Evolutionary conservation across 1,140 invertebrate species (phyloP).

Genomic region (Drosophila pachea): DNA sequence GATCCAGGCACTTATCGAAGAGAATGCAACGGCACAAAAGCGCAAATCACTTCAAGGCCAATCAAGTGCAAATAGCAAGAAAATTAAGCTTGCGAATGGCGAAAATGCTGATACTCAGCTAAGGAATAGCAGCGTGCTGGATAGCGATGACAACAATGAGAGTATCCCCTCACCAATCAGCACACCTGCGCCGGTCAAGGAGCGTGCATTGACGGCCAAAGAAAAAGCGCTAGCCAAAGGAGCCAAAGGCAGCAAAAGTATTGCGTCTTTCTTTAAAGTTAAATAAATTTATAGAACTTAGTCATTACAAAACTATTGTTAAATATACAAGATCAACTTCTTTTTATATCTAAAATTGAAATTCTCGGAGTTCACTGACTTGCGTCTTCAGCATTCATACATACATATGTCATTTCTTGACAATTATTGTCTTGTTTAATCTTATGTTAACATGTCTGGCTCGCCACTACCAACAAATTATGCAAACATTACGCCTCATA

Average conservation of each 20-base stretch:
- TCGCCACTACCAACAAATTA: conserved; percentile 22
- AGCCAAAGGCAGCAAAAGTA: conserved; percentile 86
- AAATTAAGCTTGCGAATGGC: conserved; percentile 54
- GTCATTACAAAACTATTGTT: not conserved
- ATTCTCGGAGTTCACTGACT: conserved; percentile 32
- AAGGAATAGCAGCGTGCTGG: conserved; percentile 53
- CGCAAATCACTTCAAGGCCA: conserved; percentile 65
- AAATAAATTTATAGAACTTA: conserved; percentile 37
- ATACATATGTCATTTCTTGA: conserved; percentile 22
- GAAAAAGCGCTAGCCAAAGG: conserved; percentile 87
- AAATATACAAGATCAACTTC: not conserved
- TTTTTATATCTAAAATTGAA: conserved; percentile 3
- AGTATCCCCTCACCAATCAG: conserved; percentile 29
- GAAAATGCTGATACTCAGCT: conserved; percentile 42
- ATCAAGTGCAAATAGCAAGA: conserved; percentile 48
- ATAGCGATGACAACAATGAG: conserved; percentile 46
- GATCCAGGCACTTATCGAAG: conserved; percentile 62
- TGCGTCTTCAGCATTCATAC: not conserved
- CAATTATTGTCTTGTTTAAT: conserved; percentile 46
- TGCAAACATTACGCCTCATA: conserved; percentile 30
- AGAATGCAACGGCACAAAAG: conserved; percentile 54
- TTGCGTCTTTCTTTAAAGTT: conserved; percentile 86
- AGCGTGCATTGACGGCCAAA: conserved; percentile 81
- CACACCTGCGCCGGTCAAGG: conserved; percentile 78
- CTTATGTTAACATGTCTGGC: conserved; percentile 59